Base-by-base conservation (phyloP, 2,113 vertebrate species). In the Poicephalus meyeri region DNA sequence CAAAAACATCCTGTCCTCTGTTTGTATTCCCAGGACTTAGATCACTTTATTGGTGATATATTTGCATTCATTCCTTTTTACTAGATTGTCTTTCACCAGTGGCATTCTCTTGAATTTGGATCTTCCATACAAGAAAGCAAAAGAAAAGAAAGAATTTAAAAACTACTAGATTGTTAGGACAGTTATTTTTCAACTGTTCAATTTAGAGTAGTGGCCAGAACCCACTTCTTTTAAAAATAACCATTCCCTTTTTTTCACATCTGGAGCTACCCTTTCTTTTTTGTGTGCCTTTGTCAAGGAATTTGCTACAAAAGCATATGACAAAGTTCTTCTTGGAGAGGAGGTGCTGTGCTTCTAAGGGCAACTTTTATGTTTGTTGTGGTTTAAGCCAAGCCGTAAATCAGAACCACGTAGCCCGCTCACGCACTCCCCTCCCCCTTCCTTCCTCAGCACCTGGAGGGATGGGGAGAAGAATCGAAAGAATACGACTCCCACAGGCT, bases 271-370 rank as follows among this genome's bases (percentile, higher is more conserved):
- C 10, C 3, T 47, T 46, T 58, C 17, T 39, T 50, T 53, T 18
- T 35, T 7, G 28, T 3, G 10, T 61, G 16, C 23, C n/a, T 80
- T 41, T 17, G 21, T 80, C 14, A 47, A 91, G 39, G 44, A 72
- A 49, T 0, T 1, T 76, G 20, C 7, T 85, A 65, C 21, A 74
- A 69, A 76, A 56, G 6, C 3, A 7, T 10, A 17, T 0, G 2
- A 53, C 7, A 50, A 13, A 37, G 29, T 56, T 86, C 18, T 33
- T 70, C 31, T 41, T 37, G 42, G 39, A 70, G 46, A 44, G 8
- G 41, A 76, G 37, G 8, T 1, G 1, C 8, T 29, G 13, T 20
- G 25, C 6, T 69, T 31, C 6, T 10, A 61, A 80, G 21, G 46
- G 41, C 44, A 6, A 13, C 7, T 44, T 10, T 53, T 41, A 24